Conservation (phyloP, 2,797 vertebrate species). For the Peromyscus nudipes region DNA sequence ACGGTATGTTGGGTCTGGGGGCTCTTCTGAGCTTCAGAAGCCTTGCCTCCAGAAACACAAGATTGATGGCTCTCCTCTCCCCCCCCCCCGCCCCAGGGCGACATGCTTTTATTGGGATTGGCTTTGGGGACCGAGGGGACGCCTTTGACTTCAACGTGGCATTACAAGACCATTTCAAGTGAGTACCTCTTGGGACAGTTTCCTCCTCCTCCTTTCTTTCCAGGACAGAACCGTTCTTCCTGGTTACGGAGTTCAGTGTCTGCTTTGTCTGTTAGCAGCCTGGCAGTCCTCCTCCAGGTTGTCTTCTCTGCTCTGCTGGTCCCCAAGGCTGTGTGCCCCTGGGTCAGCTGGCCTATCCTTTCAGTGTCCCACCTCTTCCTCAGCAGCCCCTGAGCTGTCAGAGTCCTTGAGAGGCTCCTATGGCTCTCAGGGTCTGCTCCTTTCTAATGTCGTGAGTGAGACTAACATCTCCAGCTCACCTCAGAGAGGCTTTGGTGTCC, state of each 20-base stretch:
- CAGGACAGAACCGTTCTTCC: not conserved
- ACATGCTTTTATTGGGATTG: slow-evolving; percentile 96
- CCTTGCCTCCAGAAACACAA: not conserved
- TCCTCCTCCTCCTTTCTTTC: not conserved
- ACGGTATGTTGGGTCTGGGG: slow-evolving; percentile 86
- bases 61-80: slow-evolving; percentile 25
- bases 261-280: not conserved
- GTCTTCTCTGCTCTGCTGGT: not conserved
- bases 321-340: not conserved
- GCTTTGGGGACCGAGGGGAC: slow-evolving; percentile 97
- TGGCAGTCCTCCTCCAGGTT: not conserved
- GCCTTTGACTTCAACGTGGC: slow-evolving; percentile 99
- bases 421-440: not conserved
- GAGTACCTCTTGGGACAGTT: slow-evolving; percentile 83
- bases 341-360: not conserved
- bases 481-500: not conserved
- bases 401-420: not conserved
- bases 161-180: slow-evolving; percentile 99
- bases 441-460: not conserved
- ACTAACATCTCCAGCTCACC: not conserved
- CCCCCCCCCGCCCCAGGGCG: slow-evolving; percentile 89
- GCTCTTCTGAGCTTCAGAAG: not conserved
- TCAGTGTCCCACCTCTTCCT: not conserved
- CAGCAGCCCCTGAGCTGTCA: not conserved
- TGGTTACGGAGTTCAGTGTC: not conserved